Evolutionary conservation across 2,113 vertebrate species (phyloP), one percentile per base, ranked within the genome.

Genomic region (Ivindomyrus marchei): DNA sequence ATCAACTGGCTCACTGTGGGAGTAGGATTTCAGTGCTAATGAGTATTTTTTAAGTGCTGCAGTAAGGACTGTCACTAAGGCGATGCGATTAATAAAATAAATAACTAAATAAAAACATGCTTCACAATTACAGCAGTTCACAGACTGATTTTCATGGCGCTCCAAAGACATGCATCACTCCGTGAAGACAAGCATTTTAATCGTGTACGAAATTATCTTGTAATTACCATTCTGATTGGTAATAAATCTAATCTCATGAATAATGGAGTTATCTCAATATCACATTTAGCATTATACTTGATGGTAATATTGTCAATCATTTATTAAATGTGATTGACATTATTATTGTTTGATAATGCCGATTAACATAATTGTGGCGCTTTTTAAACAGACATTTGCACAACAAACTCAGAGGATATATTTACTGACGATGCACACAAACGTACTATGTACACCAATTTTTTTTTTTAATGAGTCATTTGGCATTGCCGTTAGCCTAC

Each of bases 181-280:
- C 8, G 56, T 24, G 17, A 62, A 62, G 87, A 45, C 53, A 88
- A 87, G 49, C 87, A 62, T 58, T 88, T 88, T 45, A 88, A 66
- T 62, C 53, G 31, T 66, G 53, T 66, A 24, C 87, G 45, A 62
- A 88, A 88, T 62, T 42, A 88, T 88, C 36, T 62, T 66, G 58
- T 88, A 88, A 88, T 88, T 66, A 62, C 56, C 17, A 66, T 66
- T 88, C 42, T 42, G 87, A 62, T 66, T 88, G 56, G 87, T 50
- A 88, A 45, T 58, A 88, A 88, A 88, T 88, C 39, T 66, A 66
- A 45, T 88, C 56, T 88, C 52, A 88, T 88, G 52, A 62, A 58
- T 62, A 58, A 88, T 45, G 52, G 31, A 88, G 56, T 45, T 36
- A 88, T 88, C 36, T 13, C 45, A 62, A 66, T 13, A 62, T 66